Percentiles rank a stretch among this genome's conserved stretches.
Evolutionary conservation across 2,797 vertebrate species (phyloP).

Genomic region (Glossophaga mutica): DNA sequence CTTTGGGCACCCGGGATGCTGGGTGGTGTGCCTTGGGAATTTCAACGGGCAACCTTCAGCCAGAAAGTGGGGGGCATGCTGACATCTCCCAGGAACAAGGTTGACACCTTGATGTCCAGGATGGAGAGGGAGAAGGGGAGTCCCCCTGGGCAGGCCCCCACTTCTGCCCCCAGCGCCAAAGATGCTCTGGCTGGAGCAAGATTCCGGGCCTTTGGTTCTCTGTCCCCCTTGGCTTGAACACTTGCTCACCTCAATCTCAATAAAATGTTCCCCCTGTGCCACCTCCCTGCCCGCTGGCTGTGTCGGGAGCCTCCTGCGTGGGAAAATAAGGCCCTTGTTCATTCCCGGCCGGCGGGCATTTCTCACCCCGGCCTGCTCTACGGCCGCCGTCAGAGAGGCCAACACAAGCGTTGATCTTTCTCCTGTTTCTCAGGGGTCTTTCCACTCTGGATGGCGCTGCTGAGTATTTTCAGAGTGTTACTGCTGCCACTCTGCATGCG

Average conservation of each 20-base stretch:
- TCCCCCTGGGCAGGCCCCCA: not conserved
- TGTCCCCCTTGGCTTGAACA: not conserved
- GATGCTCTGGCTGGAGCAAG: not conserved
- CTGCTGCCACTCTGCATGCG: not conserved
- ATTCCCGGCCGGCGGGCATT: not conserved
- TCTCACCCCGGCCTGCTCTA: not conserved
- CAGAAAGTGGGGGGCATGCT: fast-evolving
- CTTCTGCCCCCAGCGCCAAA: not conserved
- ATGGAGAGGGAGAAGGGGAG: not conserved
- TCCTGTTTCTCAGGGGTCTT: not conserved
- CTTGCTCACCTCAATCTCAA: not conserved
- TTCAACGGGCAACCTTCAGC: not conserved
- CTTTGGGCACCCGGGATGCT: not conserved
- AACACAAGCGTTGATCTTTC: not conserved
- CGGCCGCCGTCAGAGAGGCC: not conserved
- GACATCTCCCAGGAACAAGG: not conserved
- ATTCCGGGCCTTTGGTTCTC: fast-evolving
- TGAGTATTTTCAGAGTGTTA: not conserved
- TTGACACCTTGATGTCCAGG: not conserved
- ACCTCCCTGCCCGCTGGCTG: not conserved
- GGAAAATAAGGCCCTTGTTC: too few relatives aligned
- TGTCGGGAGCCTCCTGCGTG: not conserved
- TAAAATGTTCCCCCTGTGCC: too few relatives aligned
- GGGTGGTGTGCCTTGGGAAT: not conserved
- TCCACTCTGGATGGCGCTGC: not conserved